Evolutionary conservation across 2,113 vertebrate genomes (phyloP).

Genomic region (Elephas maximus): DNA sequence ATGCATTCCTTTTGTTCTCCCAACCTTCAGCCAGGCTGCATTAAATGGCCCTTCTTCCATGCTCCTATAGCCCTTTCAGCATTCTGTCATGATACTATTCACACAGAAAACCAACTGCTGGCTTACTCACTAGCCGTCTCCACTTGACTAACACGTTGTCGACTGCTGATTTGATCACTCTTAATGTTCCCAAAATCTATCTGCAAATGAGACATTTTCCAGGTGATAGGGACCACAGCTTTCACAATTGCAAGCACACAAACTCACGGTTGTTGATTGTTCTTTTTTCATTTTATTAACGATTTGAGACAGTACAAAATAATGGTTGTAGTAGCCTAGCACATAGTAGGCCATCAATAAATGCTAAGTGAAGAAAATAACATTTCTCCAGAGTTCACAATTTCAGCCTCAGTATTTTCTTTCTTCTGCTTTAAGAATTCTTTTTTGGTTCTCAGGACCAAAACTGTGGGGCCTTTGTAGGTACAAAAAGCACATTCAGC

Average conservation of each 20-base stretch:
- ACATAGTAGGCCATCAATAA: not conserved
- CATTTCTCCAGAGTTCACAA: constrained; percentile 22
- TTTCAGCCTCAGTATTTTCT: not conserved
- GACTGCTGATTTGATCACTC: not conserved
- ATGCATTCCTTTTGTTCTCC: not conserved
- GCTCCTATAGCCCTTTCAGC: too few species aligned
- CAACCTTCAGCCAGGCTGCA: not conserved
- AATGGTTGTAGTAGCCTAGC: not conserved
- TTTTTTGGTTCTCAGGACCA: constrained; percentile 21
- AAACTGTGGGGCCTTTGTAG: constrained; percentile 18
- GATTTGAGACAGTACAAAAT: constrained; percentile 41
- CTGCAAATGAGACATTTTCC: not conserved
- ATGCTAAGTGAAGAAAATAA: not conserved
- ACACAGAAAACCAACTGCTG: too few species aligned
- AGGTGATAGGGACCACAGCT: not conserved
- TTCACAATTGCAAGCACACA: constrained; percentile 10
- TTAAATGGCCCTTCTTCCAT: not conserved
- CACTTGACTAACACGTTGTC: not conserved
- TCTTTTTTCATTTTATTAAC: not conserved
- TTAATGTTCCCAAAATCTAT: not conserved
- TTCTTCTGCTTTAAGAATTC: constrained; percentile 23
- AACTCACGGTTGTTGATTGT: not conserved
- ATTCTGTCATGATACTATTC: not conserved
- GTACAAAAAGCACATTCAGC: not conserved
- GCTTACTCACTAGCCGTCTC: not conserved